Conservation (phyloP, 2,113 vertebrate genomes). For the Trachemys scripta region DNA sequence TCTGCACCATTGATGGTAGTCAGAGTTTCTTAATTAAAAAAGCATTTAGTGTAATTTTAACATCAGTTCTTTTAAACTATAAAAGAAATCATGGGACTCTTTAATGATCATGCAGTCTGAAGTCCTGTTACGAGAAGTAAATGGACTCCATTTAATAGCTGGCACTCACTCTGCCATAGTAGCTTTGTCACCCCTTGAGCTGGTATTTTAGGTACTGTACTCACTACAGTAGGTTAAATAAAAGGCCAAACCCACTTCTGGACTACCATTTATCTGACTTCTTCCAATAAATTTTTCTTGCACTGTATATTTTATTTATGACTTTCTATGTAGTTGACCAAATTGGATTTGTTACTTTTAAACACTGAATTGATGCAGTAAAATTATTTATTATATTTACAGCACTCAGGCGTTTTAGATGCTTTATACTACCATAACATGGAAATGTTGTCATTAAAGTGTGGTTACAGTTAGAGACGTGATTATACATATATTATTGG, state of each 20-base stretch:
- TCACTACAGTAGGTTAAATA: background rate
- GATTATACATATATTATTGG: background rate
- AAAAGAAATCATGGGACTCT: slow-evolving; percentile 61
- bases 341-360: background rate
- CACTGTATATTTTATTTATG: background rate
- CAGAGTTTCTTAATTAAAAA: slow-evolving; percentile 77
- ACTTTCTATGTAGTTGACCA: background rate
- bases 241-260: background rate
- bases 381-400: background rate
- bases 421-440: background rate
- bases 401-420: background rate
- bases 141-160: slow-evolving; percentile 62
- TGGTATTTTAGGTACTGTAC: background rate
- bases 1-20: slow-evolving; percentile 66
- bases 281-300: background rate
- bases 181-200: background rate
- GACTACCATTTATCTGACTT: background rate
- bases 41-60: slow-evolving; percentile 72
- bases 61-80: slow-evolving; percentile 54
- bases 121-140: slow-evolving; percentile 59
- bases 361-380: background rate
- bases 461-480: background rate
- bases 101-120: slow-evolving; percentile 56
- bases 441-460: background rate
- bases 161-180: slow-evolving; percentile 12